These are phyloP conservation scores for Ditula angustiorana DNA, from an alignment of 2,888 invertebrate genomes.

Conservation along the genomic window DNA sequence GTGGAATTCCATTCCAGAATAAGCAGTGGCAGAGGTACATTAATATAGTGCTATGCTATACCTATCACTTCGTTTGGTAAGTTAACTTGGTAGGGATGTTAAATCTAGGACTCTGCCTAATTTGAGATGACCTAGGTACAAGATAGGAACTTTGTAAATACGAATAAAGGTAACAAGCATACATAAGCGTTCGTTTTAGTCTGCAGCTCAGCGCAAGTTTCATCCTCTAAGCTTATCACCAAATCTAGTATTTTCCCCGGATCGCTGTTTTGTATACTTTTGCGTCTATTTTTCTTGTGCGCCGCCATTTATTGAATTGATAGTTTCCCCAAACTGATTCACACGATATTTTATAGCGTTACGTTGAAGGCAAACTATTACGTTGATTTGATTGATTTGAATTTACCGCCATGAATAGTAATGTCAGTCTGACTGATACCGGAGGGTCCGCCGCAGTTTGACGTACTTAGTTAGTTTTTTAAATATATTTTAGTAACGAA, in stretches of 20 bases:
- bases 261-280: slow-evolving; percentile 78
- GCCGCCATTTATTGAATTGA: slow-evolving; percentile 16
- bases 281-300: slow-evolving; percentile 54
- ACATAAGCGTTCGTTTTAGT: slow-evolving; percentile 87
- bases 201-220: slow-evolving; percentile 79
- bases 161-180: too few relatives aligned
- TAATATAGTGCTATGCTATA: too few relatives aligned
- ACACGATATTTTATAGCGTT: neutral
- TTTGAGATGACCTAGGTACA: neutral
- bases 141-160: too few relatives aligned
- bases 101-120: too few relatives aligned
- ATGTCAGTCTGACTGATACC: neutral
- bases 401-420: slow-evolving; percentile 29
- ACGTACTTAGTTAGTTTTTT: too few relatives aligned
- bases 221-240: slow-evolving; percentile 80
- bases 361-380: neutral
- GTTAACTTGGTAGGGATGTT: too few relatives aligned
- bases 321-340: neutral
- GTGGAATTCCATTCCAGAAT: too few relatives aligned
- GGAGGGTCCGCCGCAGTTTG: too few relatives aligned
- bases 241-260: slow-evolving; percentile 85
- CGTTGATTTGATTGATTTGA: neutral
- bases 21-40: too few relatives aligned
- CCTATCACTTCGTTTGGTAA: too few relatives aligned
- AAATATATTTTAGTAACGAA: too few relatives aligned